Percentiles rank a stretch among this genome's conserved stretches.
Conservation (phyloP, 2,113 vertebrate genomes). For the Romanogobio albipinnatus region DNA sequence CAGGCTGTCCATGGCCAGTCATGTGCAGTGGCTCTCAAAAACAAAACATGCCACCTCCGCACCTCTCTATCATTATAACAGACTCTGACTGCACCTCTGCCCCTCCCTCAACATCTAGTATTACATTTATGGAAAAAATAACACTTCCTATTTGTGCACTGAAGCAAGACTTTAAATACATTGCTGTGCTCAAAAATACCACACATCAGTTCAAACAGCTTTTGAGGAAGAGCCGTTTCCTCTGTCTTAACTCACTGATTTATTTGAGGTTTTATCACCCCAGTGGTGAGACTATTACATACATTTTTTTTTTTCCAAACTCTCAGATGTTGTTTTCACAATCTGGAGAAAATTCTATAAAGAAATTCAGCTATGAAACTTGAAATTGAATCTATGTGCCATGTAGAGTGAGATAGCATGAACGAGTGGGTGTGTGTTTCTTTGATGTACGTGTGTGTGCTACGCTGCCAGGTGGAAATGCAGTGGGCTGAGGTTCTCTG, state of each 20-base stretch:
- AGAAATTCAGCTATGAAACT: conserved; percentile 20
- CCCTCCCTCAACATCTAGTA: conserved; percentile 42
- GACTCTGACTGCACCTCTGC: conserved; percentile 2
- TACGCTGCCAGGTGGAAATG: conserved; percentile 50
- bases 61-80: conserved; percentile 37
- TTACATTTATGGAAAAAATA: conserved; percentile 59
- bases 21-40: conserved; percentile 70
- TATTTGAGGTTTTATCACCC: conserved; percentile 52
- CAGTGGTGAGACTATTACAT: conserved; percentile 35
- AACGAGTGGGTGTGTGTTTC: conserved; percentile 41
- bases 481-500: conserved; percentile 26
- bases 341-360: conserved; percentile 12
- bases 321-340: conserved; percentile 42
- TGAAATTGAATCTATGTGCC: conserved; percentile 1
- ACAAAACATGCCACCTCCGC: conserved; percentile 59
- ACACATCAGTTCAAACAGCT: conserved; percentile 52
- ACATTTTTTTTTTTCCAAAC: conserved; percentile 41
- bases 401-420: conserved; percentile 11
- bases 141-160: conserved; percentile 58
- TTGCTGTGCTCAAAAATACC: conserved; percentile 48
- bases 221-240: conserved; percentile 77
- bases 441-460: conserved; percentile 43
- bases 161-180: conserved; percentile 52
- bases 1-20: conserved; percentile 72
- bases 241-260: conserved; percentile 71